Evolutionary conservation across 1,140 invertebrate species (phyloP).

Genomic region (Drosophila pallidifrons): DNA sequence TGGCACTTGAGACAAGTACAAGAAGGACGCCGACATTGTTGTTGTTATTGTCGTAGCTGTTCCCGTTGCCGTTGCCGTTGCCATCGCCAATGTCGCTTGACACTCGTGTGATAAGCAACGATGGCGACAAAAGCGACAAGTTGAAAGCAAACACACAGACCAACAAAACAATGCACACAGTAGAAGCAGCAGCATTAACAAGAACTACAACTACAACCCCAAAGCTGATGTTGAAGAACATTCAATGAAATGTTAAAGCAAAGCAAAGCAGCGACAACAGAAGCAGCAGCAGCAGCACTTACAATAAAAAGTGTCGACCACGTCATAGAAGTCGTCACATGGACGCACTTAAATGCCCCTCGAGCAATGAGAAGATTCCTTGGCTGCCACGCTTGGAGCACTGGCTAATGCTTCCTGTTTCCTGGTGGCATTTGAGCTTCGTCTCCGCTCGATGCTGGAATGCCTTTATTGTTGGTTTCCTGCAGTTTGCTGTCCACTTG

Average conservation of each 20-base stretch:
- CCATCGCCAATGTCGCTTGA: constrained; percentile 40
- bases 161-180: constrained; percentile 37
- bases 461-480: constrained; percentile 68
- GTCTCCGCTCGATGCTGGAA: constrained; percentile 31
- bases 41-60: no score
- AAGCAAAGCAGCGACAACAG: constrained; percentile 36
- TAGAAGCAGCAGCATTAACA: constrained; percentile 20
- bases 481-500: constrained; percentile 73
- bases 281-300: constrained; percentile 49
- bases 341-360: constrained; percentile 45
- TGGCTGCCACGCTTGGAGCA: neutral
- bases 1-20: constrained; percentile 40
- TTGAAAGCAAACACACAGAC: constrained; percentile 56
- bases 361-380: constrained; percentile 4
- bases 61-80: neutral
- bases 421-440: constrained; percentile 43
- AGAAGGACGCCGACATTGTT: neutral
- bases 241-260: constrained; percentile 58
- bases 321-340: constrained; percentile 48
- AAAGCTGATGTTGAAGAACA: constrained; percentile 8
- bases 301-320: constrained; percentile 58
- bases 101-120: constrained; percentile 41
- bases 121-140: constrained; percentile 40
- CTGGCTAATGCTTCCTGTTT: constrained; percentile 67
- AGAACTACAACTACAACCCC: constrained; percentile 2